A percentile compares a stretch with the other conserved stretches of the same genome.
These are phyloP conservation scores for Thymallus thymallus DNA, from an alignment of 2,113 vertebrate species.

Conservation along the genomic window DNA sequence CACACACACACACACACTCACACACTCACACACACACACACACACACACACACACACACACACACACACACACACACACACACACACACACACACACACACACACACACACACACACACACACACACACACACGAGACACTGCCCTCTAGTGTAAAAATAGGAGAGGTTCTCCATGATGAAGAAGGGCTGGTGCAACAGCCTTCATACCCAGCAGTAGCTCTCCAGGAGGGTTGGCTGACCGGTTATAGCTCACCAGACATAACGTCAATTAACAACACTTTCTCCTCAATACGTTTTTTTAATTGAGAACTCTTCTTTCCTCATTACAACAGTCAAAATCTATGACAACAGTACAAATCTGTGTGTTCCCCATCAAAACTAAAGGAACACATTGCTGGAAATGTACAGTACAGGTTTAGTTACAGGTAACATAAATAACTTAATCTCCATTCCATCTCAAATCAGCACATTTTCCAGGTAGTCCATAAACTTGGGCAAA, in stretches of 20 bases:
- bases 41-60: too few species aligned
- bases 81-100: too few species aligned
- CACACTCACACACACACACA: too few species aligned
- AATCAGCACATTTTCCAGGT: neutral
- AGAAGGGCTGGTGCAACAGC: neutral
- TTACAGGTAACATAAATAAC: neutral
- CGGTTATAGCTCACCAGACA: neutral
- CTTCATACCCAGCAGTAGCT: too few species aligned
- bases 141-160: slow-evolving; percentile 47
- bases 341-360: neutral
- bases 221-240: too few species aligned
- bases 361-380: neutral
- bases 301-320: neutral
- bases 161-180: neutral
- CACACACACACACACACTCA: neutral
- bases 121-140: neutral
- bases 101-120: neutral
- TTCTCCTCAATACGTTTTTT: neutral
- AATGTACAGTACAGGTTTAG: too few species aligned
- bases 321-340: neutral
- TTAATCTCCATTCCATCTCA: neutral
- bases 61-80: too few species aligned
- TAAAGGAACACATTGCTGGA: too few species aligned
- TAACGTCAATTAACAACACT: neutral
- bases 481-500: neutral